Evolutionary conservation across 2,113 vertebrate species (phyloP), one percentile per base, ranked within the genome.

Genomic region (Trinectes maculatus): DNA sequence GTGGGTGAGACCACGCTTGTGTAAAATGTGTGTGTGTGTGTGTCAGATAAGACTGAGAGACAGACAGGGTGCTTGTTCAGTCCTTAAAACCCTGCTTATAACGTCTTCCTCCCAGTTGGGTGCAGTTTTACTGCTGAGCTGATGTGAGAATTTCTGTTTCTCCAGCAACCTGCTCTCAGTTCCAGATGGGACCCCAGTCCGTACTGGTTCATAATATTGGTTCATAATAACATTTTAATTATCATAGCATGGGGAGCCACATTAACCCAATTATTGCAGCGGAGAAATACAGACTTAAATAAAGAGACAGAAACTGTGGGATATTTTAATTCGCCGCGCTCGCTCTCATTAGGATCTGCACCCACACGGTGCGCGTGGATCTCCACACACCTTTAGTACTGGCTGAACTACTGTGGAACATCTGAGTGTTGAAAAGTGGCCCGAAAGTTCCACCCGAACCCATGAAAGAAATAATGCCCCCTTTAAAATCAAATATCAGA

Each of bases 141-240:
- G 65, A 82, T 77, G 68, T 65, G 77, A 80, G 70, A 42, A 69
- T 82, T 84, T 83, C 44, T 79, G 49, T 80, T 82, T 58, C 56
- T 83, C 56, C 49, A 28, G 37, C 54, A 60, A 57, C 70, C 57
- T 66, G 70, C 78, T 68, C 74, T 74, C 66, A 46, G 15, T 74
- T 78, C 63, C 67, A 82, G 67, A 78, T 82, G 80, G 71, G 53
- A 67, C 75, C 79, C 73, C 67, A 3, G 8, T 64, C 60, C 75
- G 66, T 16, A 16, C 9, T 9, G 36, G 36, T 39, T 13, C 36
- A 15, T 42, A n/a, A 16, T 72, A 75, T 74, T 79, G 74, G 31
- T 46, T 63, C 66, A 70, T 85, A 70, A 77, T 82, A 59, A 73
- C 63, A 76, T 79, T 78, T 78, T 74, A 63, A 82, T 85, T 68